Conservation (phyloP, 2,797 vertebrate species). For the Sus cebifrons region DNA sequence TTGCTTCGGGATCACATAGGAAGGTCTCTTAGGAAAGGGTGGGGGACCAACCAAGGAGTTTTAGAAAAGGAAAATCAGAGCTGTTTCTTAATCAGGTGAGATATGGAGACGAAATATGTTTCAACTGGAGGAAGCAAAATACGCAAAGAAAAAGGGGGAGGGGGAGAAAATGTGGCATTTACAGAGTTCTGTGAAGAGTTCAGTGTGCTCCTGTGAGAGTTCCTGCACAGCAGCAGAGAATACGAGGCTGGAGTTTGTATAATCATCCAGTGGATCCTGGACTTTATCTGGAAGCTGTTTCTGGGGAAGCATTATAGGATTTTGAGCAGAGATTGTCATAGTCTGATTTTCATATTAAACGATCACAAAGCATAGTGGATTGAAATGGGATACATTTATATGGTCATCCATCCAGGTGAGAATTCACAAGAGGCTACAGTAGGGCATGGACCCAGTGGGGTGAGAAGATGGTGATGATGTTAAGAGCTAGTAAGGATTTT, state of each 20-base stretch:
- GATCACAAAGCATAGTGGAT: neutral
- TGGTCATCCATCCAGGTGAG: neutral
- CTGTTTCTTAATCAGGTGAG: constrained; percentile 46
- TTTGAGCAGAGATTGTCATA: neutral
- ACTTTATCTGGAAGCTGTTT: neutral
- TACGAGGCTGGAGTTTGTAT: neutral
- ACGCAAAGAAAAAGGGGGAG: neutral
- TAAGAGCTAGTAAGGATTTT: neutral
- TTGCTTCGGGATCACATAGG: constrained; percentile 35
- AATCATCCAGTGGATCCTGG: neutral
- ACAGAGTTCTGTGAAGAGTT: neutral
- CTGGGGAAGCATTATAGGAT: neutral
- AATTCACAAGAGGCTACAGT: constrained; percentile 36
- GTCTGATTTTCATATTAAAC: constrained; percentile 43
- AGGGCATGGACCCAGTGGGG: neutral
- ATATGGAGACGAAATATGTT: constrained; percentile 49
- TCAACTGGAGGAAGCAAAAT: neutral
- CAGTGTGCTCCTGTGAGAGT: neutral
- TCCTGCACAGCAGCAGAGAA: neutral
- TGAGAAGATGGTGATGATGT: neutral
- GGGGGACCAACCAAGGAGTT: neutral
- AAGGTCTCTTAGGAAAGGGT: constrained; percentile 54
- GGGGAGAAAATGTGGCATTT: neutral
- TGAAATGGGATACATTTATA: neutral
- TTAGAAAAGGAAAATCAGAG: constrained; percentile 37